A percentile compares a stretch with the other conserved stretches of the same genome.
Evolutionary conservation across 2,113 vertebrate species (phyloP).

Genomic region (Mustela nigripes): DNA sequence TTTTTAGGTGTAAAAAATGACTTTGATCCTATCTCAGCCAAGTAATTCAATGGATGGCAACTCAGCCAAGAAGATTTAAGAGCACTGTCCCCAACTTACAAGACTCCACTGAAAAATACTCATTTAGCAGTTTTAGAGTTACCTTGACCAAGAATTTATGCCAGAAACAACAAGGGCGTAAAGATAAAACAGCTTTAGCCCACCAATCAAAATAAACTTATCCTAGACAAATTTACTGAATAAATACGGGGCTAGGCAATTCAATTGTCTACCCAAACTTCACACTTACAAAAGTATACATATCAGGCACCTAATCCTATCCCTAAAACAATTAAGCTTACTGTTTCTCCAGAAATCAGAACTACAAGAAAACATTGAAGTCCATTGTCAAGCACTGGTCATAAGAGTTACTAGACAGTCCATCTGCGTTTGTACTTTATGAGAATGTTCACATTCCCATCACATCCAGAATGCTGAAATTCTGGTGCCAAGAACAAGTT

Average conservation of each 20-base stretch:
- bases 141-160: slow-evolving; percentile 85
- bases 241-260: slow-evolving; percentile 47
- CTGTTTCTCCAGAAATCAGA: slow-evolving; percentile 22
- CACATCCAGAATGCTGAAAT: background rate
- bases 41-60: slow-evolving; percentile 82
- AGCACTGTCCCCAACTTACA: slow-evolving; percentile 49
- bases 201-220: slow-evolving; percentile 56
- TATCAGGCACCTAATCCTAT: background rate
- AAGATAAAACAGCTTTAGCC: slow-evolving; percentile 67
- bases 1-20: slow-evolving; percentile 71
- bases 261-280: background rate
- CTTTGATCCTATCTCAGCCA: slow-evolving; percentile 82
- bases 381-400: background rate
- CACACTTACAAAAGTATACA: background rate
- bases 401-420: slow-evolving; percentile 17
- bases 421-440: background rate
- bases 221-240: slow-evolving; percentile 67
- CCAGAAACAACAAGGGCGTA: slow-evolving; percentile 71
- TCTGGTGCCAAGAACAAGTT: background rate
- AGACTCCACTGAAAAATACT: slow-evolving; percentile 77
- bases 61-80: slow-evolving; percentile 84
- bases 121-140: slow-evolving; percentile 81
- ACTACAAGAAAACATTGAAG: background rate
- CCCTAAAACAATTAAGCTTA: slow-evolving; percentile 40
- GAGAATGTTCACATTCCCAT: background rate